phyloP scores from a whole-genome alignment of 1,140 invertebrate species.

The Scaptomyza pallida region DNA sequence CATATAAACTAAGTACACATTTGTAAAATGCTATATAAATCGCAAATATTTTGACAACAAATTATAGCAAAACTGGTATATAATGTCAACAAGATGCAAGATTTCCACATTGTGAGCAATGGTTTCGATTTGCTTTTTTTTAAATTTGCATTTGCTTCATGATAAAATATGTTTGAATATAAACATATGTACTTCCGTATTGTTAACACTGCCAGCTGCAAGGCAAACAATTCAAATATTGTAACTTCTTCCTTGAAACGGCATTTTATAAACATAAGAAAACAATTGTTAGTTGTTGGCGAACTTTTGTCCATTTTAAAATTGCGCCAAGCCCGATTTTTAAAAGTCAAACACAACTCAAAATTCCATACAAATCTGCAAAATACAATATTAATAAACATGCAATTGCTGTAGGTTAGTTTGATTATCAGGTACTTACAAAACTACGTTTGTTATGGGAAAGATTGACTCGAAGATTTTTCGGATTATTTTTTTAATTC shows the following conservation, averaged over 20 bases:
- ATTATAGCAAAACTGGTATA: conserved; percentile 19
- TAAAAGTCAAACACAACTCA: conserved; percentile 14
- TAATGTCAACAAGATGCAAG: conserved; percentile 37
- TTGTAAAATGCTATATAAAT: conserved; percentile 31
- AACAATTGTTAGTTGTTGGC: conserved; percentile 8
- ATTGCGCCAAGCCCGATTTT: conserved; percentile 8
- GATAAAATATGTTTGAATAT: conserved; percentile 4
- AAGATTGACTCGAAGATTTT: too few relatives aligned
- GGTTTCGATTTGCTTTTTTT: conserved; percentile 26
- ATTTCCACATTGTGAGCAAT: conserved; percentile 9
- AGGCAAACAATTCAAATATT: conserved; percentile 37
- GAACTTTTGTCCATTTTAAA: conserved; percentile 13
- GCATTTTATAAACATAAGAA: conserved; percentile 10
- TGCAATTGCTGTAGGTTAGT: not conserved
- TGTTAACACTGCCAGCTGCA: conserved; percentile 72
- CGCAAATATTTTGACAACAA: conserved; percentile 22
- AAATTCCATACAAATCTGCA: conserved; percentile 27
- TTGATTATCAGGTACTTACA: not conserved
- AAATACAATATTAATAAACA: conserved; percentile 38
- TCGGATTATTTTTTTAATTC: too few relatives aligned
- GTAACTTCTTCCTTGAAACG: conserved; percentile 1
- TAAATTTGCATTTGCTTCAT: conserved; percentile 7
- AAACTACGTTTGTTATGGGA: too few relatives aligned
- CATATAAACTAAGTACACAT: conserved; percentile 41
- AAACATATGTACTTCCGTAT: conserved; percentile 1